Base-by-base conservation (phyloP, 1,140 invertebrate species). In the Caenorhabditis elegans region DNA sequence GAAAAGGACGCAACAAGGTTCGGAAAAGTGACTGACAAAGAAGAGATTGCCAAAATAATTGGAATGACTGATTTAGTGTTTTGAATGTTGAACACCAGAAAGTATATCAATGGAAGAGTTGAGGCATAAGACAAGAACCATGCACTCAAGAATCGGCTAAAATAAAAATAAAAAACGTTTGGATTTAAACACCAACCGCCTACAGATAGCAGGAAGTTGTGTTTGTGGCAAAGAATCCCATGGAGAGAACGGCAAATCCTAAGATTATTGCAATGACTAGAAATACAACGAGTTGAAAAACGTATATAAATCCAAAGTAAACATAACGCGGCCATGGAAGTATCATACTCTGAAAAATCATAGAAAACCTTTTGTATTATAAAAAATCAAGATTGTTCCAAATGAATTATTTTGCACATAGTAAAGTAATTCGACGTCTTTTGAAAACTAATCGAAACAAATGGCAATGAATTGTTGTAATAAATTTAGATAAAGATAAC, bases 241-340 rank as follows among this genome's bases (percentile, higher is more conserved):
- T 34, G 1, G 34, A 17, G 5, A 34, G 3, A 34, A n/a, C 3
- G n/a, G 34, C 34, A 17, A n/a, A 34, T 1, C n/a, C 24, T 17
- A 65, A 28, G n/a, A 65, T 17, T 2, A 31, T 34, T 17, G 55
- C 31, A n/a, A 65, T 10, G 34, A 65, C n/a, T n/a, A 65, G 15
- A 22, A 65, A 65, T 6, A 36, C 17, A 17, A 34, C 15, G 0
- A 65, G 28, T 4, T 65, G 31, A 10, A 22, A 26, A 31, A 10
- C 11, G 17, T 34, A 65, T 8, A 65, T 34, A 17, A 65, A 22
- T 34, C 55, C 28, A 15, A 65, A 65, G 8, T 65, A 65, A 13
- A 65, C n/a, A 15, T 65, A 65, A n/a, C 55, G 28, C 13, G 55
- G 55, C 55, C 55, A 65, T 34, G 55, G 55, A n/a, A 65, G 24